Evolutionary conservation across 2,113 vertebrate species (phyloP), one percentile per base, ranked within the genome.

Genomic region (Sapayoa aenigma): DNA sequence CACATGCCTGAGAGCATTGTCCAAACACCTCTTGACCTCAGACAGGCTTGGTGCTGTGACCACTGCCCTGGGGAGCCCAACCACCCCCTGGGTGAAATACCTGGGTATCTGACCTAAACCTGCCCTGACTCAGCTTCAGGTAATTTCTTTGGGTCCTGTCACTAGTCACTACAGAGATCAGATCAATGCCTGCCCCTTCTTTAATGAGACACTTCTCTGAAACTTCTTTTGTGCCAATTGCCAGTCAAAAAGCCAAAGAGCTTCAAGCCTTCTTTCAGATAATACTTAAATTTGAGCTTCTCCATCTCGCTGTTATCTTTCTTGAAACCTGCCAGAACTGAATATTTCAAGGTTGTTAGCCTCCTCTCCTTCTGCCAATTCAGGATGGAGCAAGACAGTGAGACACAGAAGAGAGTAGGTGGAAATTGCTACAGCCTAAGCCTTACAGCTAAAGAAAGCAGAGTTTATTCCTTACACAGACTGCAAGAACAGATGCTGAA

Each of bases 1-100:
- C 21, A 0, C 1, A 4, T 27, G 17, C 17, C 55, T 25, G 21
- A 41, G 47, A 42, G 17, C n/a, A 5, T 0, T 21, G 16, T 2
- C 20, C 53, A 62, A 53, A 67, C 0, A 2, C 9, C 53, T 4
- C 39, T 6, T 55, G 19, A 13, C 0, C 30, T 46, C 46, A 22
- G 16, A 2, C 46, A 67, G n/a, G 13, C 33, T 63, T 19, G 53
- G 9, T 30, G 39, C 53, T 67, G 37, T 39, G 28, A 52, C 20
- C 69, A 25, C 9, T 82, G 2, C 28, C n/a, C 20, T 46, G 28
- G 39, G 52, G 23, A 59, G 19, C 13, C 42, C 28, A 53, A 1
- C 4, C 20, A 35, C 24, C 0, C 24, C 53, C n/a, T 60, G 39
- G 20, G 4, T n/a, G 39, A 47, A 83, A 5, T 60, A 6, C 17